Base-by-base conservation (phyloP, 2,113 vertebrate genomes). In the Myrmecophaga tridactyla region DNA sequence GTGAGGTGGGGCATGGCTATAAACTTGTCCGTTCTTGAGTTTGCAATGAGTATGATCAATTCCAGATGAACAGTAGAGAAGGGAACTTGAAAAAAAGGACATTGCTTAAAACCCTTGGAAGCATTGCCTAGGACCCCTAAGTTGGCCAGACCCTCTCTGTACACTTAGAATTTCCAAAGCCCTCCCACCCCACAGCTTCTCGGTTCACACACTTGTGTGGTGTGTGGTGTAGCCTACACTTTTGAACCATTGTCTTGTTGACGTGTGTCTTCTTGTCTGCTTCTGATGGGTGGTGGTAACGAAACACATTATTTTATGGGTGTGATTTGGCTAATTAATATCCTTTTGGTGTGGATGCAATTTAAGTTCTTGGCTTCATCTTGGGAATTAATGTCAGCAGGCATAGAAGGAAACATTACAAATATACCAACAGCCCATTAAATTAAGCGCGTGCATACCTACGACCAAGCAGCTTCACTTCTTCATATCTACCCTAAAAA, bases 61-160 rank as follows among this genome's bases (percentile, higher is more conserved):
- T 80, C 75, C 56, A 48, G 31, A 92, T 21, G 86, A 78, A 78
- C 29, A 82, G 15, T 31, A 75, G 48, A 83, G 75, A 85, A 41
- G 53, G 67, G 89, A 97, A 94, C 89, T 58, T 95, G 80, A 94
- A 93, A 60, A 87, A 95, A 86, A 94, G 36, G 43, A 36, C 46
- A 60, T 85, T 94, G 86, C 94, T 91, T 90, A 94, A 95, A 96
- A 56, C 21, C 70, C 41, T 56, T 8, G 36, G 51, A 73, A 78
- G 67, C 4, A 36, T 96, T 92, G 90, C 95, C 92, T 77, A 60
- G 96, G 67, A 82, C 76, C 83, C 41, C 39, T 39, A 2, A 41
- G 69, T 86, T 95, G 83, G 88, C 72, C 81, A 89, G 62, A 69
- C 95, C 77, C 90, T 96, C 95, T 92, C 90, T 96, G 83, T 93